Conservation (phyloP, 2,888 invertebrate genomes). For the Agonopterix arenella region DNA sequence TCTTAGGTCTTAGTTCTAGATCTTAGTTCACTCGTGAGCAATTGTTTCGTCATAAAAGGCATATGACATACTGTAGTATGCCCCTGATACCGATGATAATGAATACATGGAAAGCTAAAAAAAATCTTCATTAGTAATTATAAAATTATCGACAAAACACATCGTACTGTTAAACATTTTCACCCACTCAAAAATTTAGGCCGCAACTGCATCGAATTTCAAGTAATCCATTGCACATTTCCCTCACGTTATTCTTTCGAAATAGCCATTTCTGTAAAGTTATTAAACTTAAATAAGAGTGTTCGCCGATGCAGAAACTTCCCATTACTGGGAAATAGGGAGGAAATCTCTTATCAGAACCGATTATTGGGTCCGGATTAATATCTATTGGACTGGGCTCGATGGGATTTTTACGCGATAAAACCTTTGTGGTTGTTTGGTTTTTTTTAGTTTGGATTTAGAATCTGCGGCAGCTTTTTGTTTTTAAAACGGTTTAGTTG, state of each 20-base stretch:
- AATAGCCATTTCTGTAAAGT: constrained; percentile 11
- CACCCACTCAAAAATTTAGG: too few relatives aligned
- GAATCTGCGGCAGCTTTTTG: neutral
- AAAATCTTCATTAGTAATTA: too few relatives aligned
- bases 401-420: constrained; percentile 47
- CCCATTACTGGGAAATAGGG: constrained; percentile 61
- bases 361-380: constrained; percentile 59
- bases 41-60: too few relatives aligned
- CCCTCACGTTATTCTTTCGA: constrained; percentile 2
- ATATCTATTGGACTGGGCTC: constrained; percentile 49
- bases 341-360: constrained; percentile 67
- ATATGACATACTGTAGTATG: too few relatives aligned
- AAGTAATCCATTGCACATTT: constrained; percentile 4
- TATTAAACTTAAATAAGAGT: constrained; percentile 64
- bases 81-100: too few relatives aligned
- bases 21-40: too few relatives aligned
- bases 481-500: neutral
- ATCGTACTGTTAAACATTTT: too few relatives aligned
- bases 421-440: constrained; percentile 32
- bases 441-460: constrained; percentile 12
- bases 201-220: neutral
- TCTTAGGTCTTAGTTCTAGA: too few relatives aligned
- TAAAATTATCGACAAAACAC: neutral
- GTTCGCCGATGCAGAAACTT: constrained; percentile 61
- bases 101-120: too few relatives aligned